Base-by-base conservation (phyloP, 2,797 vertebrate species). In the Anguilla obscura region DNA sequence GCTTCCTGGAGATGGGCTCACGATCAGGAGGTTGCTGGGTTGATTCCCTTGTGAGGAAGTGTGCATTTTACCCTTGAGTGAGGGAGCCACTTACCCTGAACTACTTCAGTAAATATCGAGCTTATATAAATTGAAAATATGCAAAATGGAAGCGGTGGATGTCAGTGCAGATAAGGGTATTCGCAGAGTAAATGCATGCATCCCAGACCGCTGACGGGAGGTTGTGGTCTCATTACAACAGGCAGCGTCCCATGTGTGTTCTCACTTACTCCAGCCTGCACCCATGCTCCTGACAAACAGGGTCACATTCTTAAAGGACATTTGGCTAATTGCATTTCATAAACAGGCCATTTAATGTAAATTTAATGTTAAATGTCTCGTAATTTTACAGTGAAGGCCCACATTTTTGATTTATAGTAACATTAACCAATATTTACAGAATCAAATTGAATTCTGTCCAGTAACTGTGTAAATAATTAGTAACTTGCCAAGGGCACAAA, bases 401-500 rank as follows among this genome's bases (percentile, higher is more conserved):
- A 14, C 27, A 30, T 36, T 76, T 63, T 69, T 69, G 63, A 69
- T 69, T 69, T 69, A 69, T 69, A 69, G 63, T 69, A 69, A 69
- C 71, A 76, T 76, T 33, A 33, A 76, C 30, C 71, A 76, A 36
- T 76, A 76, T 76, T 76, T 76, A 36, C 71, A 33, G 71, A 76
- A 33, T 76, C 71, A 76, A 76, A 76, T 76, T 33, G 14, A 76
- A 33, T 69, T 69, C 33, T 21, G 36, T 76, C 71, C 12, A 76
- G 30, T 76, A 36, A 36, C 27, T 76, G 9, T 76, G 27, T 76
- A 33, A 33, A 36, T 76, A 76, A 33, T 76, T 76, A 76, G 27
- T 76, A 76, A 33, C 71, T 33, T 76, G 71, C 71, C 27, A 14
- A 36, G 18, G 71, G 63, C n/a, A 69, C 9, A 36, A 36, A 36